A percentile compares a stretch with the other conserved stretches of the same genome.
Evolutionary conservation across 2,113 vertebrate genomes (phyloP).

Genomic region (Alosa alosa): DNA sequence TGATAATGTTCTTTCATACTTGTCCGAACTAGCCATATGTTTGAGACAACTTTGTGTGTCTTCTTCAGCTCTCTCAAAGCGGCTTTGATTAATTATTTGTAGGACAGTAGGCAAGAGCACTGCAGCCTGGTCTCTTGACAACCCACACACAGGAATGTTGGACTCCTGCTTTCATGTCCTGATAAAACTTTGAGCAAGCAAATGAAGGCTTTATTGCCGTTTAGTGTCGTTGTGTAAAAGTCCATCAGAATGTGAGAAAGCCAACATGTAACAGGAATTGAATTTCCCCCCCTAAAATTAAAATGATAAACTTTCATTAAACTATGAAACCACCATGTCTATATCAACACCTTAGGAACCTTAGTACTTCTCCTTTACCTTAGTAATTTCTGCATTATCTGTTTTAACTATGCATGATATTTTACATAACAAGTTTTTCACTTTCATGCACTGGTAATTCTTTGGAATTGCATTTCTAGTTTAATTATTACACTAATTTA

Average conservation of each 20-base stretch:
- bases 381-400: no score
- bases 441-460: no score
- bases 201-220: neutral
- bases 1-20: constrained; percentile 6
- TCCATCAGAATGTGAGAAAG: neutral
- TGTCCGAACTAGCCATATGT: constrained; percentile 1
- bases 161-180: neutral
- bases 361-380: no score
- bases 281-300: no score
- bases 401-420: no score
- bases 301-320: no score
- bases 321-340: no score
- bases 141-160: neutral
- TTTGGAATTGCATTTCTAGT: no score
- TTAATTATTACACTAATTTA: no score
- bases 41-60: neutral
- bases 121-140: neutral
- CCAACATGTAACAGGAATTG: no score
- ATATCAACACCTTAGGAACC: no score
- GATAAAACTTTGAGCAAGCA: neutral
- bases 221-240: neutral
- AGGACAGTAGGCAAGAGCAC: neutral
- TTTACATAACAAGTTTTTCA: no score
- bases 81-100: constrained; percentile 3
- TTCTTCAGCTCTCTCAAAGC: neutral